Percentiles rank a stretch among this genome's conserved stretches.
Conservation (phyloP, 1,140 invertebrate genomes). For the Helicoverpa zea region DNA sequence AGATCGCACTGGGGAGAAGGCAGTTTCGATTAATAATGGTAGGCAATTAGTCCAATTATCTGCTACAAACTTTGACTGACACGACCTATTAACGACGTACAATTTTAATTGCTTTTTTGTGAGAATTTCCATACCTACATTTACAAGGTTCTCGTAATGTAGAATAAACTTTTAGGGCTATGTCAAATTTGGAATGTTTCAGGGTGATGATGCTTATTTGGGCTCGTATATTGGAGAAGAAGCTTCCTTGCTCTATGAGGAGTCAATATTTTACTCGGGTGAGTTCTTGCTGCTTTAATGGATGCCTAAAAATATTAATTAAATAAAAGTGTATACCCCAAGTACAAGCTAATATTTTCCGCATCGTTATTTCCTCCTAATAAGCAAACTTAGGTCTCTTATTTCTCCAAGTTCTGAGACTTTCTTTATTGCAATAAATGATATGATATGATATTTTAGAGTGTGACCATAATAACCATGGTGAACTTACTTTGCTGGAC, state of each 20-base stretch:
- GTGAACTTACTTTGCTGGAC: slow-evolving; percentile 67
- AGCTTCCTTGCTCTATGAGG: slow-evolving; percentile 54
- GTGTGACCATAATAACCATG: slow-evolving; percentile 59
- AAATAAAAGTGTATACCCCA: too few species aligned
- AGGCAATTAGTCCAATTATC: slow-evolving; percentile 15
- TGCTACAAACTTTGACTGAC: not conserved
- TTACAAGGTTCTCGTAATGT: too few species aligned
- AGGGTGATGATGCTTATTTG: slow-evolving; percentile 71
- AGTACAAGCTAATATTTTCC: too few species aligned
- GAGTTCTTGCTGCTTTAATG: slow-evolving; percentile 24
- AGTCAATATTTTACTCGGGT: slow-evolving; percentile 65
- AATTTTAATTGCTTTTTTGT: slow-evolving; percentile 1
- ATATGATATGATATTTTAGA: too few species aligned
- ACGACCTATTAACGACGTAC: not conserved
- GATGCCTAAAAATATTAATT: too few species aligned
- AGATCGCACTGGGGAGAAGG: not conserved
- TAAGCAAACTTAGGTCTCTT: too few species aligned
- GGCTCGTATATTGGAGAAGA: slow-evolving; percentile 63
- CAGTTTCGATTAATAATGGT: not conserved
- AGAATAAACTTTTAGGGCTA: too few species aligned
- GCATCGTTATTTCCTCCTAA: too few species aligned
- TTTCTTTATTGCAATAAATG: too few species aligned
- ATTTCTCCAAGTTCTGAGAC: too few species aligned
- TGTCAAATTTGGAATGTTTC: slow-evolving; percentile 32
- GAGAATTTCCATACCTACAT: not conserved